Conservation (phyloP, 2,113 vertebrate species). For the Rhea americana region DNA sequence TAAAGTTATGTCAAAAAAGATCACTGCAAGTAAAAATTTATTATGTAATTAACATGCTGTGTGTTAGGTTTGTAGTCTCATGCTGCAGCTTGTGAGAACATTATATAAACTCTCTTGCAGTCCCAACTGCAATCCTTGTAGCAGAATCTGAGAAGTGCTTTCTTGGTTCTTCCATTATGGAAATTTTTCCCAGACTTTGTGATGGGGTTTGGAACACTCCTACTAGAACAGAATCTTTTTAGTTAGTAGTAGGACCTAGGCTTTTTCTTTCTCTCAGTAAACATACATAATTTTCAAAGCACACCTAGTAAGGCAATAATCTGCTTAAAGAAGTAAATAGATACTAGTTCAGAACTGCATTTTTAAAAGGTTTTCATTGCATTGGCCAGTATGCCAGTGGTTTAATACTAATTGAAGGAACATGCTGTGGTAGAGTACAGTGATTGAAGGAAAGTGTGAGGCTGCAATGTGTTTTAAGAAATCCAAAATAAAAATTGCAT, state of each 20-base stretch:
- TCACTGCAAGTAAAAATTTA: neutral
- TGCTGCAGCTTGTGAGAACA: neutral
- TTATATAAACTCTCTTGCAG: neutral
- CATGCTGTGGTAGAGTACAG: neutral
- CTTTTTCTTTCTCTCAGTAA: neutral
- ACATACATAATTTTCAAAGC: neutral
- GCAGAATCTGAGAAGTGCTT: neutral
- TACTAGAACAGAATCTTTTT: neutral
- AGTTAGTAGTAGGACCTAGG: neutral
- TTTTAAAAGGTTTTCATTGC: neutral
- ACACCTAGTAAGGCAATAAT: neutral
- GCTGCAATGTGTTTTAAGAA: neutral
- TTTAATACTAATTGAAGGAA: neutral
- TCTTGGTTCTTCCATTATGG: neutral
- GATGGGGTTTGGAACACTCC: neutral
- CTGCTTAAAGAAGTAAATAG: neutral
- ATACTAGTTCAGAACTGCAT: neutral
- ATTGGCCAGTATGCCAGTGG: neutral
- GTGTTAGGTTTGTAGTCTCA: neutral
- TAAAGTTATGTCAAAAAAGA: neutral
- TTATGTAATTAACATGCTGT: neutral
- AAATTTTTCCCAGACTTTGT: fast-evolving
- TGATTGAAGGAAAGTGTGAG: neutral
- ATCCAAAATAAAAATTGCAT: neutral
- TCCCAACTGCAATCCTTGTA: fast-evolving